These are phyloP conservation scores for Thamnophis sirtalis DNA, from an alignment of 2,113 vertebrate genomes.

Conservation along the genomic window DNA sequence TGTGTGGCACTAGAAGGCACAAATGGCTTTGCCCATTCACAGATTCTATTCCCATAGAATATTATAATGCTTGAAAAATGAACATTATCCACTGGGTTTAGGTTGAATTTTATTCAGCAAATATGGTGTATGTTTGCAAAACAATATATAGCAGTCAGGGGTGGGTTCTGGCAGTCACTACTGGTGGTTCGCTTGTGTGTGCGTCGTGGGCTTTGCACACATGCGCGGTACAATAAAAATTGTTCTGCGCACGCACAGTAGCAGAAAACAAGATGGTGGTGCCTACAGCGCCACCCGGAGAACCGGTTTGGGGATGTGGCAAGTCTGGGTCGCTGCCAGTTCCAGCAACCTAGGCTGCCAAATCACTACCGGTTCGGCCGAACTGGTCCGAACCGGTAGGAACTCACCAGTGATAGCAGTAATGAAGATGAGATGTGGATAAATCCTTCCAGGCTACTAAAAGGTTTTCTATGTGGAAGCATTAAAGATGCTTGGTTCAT, in stretches of 20 bases:
- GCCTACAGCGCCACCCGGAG: too few relatives aligned
- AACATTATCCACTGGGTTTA: not conserved
- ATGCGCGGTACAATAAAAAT: too few relatives aligned
- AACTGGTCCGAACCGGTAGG: too few relatives aligned
- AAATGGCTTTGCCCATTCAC: not conserved
- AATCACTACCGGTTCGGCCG: too few relatives aligned
- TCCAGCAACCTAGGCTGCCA: too few relatives aligned
- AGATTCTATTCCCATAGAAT: not conserved
- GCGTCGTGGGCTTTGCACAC: too few relatives aligned
- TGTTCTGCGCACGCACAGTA: too few relatives aligned
- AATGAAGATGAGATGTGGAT: not conserved
- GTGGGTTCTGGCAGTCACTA: too few relatives aligned
- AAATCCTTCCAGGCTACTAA: not conserved
- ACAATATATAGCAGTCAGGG: not conserved
- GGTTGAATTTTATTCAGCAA: not conserved
- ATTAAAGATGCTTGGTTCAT: not conserved
- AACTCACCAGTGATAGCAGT: not conserved
- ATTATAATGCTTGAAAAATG: not conserved
- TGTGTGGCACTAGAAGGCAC: not conserved
- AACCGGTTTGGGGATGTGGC: too few relatives aligned
- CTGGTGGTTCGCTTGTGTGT: too few relatives aligned
- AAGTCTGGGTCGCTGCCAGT: too few relatives aligned
- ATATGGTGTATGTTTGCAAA: not conserved
- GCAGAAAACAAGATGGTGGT: too few relatives aligned
- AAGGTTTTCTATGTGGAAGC: not conserved